phyloP scores from a whole-genome alignment of 2,113 vertebrate genomes.

The Microcebus lehilahytsara region DNA sequence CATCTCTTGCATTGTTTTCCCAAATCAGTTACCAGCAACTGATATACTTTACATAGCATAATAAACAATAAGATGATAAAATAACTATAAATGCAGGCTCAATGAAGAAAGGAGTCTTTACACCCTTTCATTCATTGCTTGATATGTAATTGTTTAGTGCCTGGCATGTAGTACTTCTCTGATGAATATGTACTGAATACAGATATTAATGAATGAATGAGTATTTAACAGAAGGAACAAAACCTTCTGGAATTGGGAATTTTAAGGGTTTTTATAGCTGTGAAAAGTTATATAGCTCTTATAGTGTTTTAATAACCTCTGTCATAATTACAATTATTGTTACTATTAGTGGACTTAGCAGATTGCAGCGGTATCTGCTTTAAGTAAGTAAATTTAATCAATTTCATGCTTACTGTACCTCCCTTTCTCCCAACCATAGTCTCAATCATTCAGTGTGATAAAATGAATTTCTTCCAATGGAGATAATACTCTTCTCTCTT shows the following conservation, averaged over 20 bases:
- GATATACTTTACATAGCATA: background rate
- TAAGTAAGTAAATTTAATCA: constrained; percentile 20
- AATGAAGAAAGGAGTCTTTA: background rate
- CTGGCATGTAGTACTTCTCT: background rate
- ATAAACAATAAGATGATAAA: background rate
- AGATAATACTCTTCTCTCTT: constrained; percentile 30
- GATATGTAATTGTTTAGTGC: background rate
- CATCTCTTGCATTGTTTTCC: background rate
- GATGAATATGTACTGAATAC: background rate
- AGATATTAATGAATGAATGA: background rate
- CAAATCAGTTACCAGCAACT: background rate
- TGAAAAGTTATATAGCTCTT: background rate
- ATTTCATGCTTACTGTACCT: background rate
- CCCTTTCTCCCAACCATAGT: background rate
- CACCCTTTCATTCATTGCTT: background rate
- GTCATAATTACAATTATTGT: background rate
- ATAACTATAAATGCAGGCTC: background rate
- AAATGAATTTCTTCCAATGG: constrained; percentile 13
- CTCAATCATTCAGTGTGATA: constrained; percentile 10
- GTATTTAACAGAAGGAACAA: background rate
- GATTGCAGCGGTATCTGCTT: background rate
- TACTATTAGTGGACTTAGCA: background rate
- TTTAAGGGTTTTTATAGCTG: background rate
- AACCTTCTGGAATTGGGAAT: background rate
- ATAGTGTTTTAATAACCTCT: background rate